These are phyloP conservation scores for Frankliniella fusca DNA, from an alignment of 2,888 invertebrate species.

Conservation along the genomic window DNA sequence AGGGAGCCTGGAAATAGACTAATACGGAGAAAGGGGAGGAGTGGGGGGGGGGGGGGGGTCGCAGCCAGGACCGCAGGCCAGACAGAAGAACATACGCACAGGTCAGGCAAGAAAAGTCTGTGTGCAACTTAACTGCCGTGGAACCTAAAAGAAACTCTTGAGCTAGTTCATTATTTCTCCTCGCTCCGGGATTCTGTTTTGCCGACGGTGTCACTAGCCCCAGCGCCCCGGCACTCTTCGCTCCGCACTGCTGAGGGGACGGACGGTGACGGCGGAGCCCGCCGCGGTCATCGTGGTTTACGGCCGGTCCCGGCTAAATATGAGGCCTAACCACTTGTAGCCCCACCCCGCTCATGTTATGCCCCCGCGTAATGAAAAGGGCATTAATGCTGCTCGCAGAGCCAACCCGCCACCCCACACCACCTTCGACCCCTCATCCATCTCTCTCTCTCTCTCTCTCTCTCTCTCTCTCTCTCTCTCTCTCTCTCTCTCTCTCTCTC, in stretches of 20 bases:
- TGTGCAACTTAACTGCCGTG: too few species aligned
- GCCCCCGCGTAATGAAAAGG: conserved; percentile 18
- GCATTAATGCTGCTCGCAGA: background rate
- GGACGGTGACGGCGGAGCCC: too few species aligned
- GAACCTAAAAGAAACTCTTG: background rate
- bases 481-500: too few species aligned
- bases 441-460: too few species aligned
- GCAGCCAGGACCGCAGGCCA: too few species aligned
- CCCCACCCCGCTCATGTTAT: background rate
- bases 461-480: too few species aligned
- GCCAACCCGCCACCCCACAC: background rate
- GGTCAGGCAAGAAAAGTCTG: too few species aligned
- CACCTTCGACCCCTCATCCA: background rate
- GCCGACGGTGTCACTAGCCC: too few species aligned
- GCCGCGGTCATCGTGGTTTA: background rate
- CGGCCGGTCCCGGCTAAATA: background rate
- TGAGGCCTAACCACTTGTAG: conserved; percentile 12
- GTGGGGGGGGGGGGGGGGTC: too few species aligned
- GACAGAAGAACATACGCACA: too few species aligned
- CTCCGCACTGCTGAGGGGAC: background rate
- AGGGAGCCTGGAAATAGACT: too few species aligned
- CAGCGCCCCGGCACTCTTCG: background rate
- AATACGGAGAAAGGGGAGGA: too few species aligned
- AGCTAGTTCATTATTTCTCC: background rate
- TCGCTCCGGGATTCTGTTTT: background rate